phyloP scores from a whole-genome alignment of 2,888 invertebrate genomes.

The Drosophila paranaensis region DNA sequence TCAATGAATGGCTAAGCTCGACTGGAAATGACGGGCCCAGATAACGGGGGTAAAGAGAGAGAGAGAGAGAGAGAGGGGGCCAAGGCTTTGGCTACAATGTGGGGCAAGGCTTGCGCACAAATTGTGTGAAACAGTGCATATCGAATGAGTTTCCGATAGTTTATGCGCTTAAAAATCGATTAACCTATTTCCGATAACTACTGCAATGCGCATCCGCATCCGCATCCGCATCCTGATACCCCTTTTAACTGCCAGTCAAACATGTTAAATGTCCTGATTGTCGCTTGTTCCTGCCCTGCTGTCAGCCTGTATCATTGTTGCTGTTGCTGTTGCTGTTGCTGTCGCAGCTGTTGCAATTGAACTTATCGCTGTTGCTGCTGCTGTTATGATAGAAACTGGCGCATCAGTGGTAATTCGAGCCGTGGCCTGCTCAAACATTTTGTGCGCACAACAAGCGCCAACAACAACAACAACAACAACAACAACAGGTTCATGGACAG shows the following conservation, averaged over 20 bases:
- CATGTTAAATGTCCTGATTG: constrained; percentile 65
- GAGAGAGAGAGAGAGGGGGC: background rate
- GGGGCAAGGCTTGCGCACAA: constrained; percentile 23
- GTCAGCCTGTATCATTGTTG: constrained; percentile 25
- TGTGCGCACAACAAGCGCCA: constrained; percentile 23
- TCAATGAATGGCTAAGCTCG: constrained; percentile 38
- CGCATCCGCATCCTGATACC: constrained; percentile 26
- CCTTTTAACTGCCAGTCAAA: constrained; percentile 62
- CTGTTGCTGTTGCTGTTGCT: constrained; percentile 16
- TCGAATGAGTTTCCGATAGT: constrained; percentile 81
- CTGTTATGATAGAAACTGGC: constrained; percentile 75
- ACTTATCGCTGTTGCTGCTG: constrained; percentile 32
- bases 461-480: constrained; percentile 17
- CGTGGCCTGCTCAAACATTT: constrained; percentile 54
- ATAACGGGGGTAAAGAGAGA: constrained; percentile 14
- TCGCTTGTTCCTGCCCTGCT: constrained; percentile 34
- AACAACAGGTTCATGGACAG: constrained; percentile 2
- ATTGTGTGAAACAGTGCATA: constrained; percentile 79
- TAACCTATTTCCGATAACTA: constrained; percentile 84
- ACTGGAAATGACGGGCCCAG: constrained; percentile 48
- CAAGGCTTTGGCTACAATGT: constrained; percentile 1
- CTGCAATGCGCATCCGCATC: constrained; percentile 81
- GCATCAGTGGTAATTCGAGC: constrained; percentile 63
- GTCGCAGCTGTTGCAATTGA: constrained; percentile 30
- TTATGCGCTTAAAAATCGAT: constrained; percentile 83